Percentiles rank a stretch among this genome's conserved stretches.
Evolutionary conservation across 2,797 vertebrate species (phyloP).

Genomic region (Selene dorsalis): DNA sequence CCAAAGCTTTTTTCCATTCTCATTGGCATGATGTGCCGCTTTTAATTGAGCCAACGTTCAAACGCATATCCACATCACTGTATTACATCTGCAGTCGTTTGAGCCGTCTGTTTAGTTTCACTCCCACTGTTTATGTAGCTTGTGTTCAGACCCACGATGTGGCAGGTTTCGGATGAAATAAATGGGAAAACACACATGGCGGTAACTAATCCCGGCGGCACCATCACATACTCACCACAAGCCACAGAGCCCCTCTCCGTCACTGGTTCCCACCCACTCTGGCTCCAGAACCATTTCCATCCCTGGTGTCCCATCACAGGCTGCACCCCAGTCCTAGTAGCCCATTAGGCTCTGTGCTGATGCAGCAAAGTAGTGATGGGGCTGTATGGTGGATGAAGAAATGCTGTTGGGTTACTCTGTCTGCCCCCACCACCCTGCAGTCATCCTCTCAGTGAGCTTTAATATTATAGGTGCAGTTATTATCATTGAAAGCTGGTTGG

Average conservation of each 20-base stretch:
- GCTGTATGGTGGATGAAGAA: slow-evolving; percentile 50
- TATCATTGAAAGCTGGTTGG: slow-evolving; percentile 58
- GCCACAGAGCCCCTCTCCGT: slow-evolving; percentile 64
- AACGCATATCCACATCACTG: slow-evolving; percentile 34
- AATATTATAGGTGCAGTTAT: slow-evolving; percentile 57
- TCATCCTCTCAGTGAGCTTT: slow-evolving; percentile 34
- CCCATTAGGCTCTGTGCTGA: slow-evolving; percentile 66
- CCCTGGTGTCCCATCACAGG: slow-evolving; percentile 54
- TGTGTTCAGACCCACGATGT: slow-evolving; percentile 61
- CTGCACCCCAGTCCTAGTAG: slow-evolving; percentile 50
- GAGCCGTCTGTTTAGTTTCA: slow-evolving; percentile 64
- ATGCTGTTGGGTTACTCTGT: slow-evolving; percentile 39
- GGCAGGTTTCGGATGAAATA: slow-evolving; percentile 70
- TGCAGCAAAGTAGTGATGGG: slow-evolving; percentile 57
- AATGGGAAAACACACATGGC: slow-evolving; percentile 75
- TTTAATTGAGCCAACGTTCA: slow-evolving; percentile 46
- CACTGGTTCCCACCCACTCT: slow-evolving; percentile 64
- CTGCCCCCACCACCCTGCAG: slow-evolving; percentile 41
- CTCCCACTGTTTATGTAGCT: slow-evolving; percentile 65
- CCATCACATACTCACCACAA: slow-evolving; percentile 72
- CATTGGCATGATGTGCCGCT: slow-evolving; percentile 27
- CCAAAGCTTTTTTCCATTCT: slow-evolving; percentile 25
- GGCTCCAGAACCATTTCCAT: slow-evolving; percentile 61
- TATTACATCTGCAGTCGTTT: slow-evolving; percentile 41
- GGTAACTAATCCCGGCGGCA: slow-evolving; percentile 73